phyloP scores from a whole-genome alignment of 2,797 vertebrate genomes.

The Xenentodon cancila region DNA sequence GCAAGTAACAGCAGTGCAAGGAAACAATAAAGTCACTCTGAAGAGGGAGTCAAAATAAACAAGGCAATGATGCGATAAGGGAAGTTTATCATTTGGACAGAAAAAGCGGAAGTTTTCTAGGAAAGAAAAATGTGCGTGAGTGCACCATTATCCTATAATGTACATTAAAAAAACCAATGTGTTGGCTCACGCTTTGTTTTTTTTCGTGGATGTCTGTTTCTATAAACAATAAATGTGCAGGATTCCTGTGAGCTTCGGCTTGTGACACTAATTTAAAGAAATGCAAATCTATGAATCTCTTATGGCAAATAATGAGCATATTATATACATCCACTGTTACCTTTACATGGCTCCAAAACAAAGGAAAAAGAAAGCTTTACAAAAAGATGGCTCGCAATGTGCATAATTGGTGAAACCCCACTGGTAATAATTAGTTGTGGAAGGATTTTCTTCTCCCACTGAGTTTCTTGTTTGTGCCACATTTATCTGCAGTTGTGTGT shows the following conservation, averaged over 20 bases:
- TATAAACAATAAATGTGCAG: background rate
- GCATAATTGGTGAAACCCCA: no score
- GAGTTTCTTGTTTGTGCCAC: no score
- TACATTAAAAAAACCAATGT: background rate
- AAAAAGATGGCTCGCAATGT: no score
- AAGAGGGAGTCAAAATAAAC: constrained; percentile 28
- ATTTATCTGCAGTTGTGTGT: constrained; percentile 6
- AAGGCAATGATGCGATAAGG: constrained; percentile 11
- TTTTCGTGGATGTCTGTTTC: background rate
- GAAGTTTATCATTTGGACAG: constrained; percentile 56
- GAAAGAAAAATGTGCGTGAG: background rate
- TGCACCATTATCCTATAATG: background rate
- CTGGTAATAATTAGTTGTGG: no score
- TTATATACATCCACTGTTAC: background rate
- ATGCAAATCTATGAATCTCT: constrained; percentile 3
- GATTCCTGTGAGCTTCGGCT: no score
- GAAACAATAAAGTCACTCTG: constrained; percentile 56
- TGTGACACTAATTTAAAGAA: constrained; percentile 31
- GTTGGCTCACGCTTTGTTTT: background rate
- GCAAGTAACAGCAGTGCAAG: constrained; percentile 25
- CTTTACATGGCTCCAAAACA: no score
- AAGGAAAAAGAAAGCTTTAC: no score
- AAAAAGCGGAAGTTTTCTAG: constrained; percentile 15
- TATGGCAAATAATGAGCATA: constrained; percentile 25
- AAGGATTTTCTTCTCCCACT: no score